These are phyloP conservation scores for Philopedon plagiatum DNA, from an alignment of 2,888 invertebrate species.

Conservation along the genomic window DNA sequence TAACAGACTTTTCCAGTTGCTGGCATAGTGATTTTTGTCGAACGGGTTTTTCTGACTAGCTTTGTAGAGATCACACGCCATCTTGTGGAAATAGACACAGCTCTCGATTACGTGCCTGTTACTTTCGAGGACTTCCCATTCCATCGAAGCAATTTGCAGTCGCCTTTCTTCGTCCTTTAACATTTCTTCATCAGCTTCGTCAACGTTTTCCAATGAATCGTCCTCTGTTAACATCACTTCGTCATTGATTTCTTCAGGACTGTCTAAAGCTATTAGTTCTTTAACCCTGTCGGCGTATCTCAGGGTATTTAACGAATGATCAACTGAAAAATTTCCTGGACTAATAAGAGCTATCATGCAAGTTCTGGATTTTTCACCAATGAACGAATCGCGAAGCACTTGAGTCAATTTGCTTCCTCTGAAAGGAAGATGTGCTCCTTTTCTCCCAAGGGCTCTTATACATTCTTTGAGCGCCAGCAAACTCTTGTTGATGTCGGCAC, in stretches of 20 bases:
- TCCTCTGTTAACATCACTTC: constrained; percentile 44
- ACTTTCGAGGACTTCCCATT: constrained; percentile 81
- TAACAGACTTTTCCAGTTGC: constrained; percentile 63
- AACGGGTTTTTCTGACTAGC: constrained; percentile 92
- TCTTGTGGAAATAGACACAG: constrained; percentile 80
- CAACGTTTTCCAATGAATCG: constrained; percentile 51
- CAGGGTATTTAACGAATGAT: constrained; percentile 97
- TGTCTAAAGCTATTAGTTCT: constrained; percentile 79
- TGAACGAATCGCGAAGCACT: constrained; percentile 97
- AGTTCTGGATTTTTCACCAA: constrained; percentile 98
- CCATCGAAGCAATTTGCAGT: constrained; percentile 56
- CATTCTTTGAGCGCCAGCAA: constrained; percentile 97
- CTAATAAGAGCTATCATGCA: constrained; percentile 99
- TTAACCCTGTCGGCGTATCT: constrained; percentile 97
- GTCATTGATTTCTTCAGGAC: constrained; percentile 48
- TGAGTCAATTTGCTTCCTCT: constrained; percentile 96
- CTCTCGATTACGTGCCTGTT: constrained; percentile 86
- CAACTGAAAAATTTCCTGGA: constrained; percentile 95
- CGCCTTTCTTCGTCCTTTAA: constrained; percentile 55
- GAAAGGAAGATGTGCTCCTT: constrained; percentile 97
- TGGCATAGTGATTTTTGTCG: constrained; percentile 78
- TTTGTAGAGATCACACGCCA: constrained; percentile 82
- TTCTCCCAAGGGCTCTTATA: constrained; percentile 94
- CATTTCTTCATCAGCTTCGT: constrained; percentile 54
- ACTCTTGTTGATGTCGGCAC: constrained; percentile 98